These are phyloP conservation scores for Cabera pusaria DNA, from an alignment of 2,888 invertebrate genomes.

Conservation along the genomic window DNA sequence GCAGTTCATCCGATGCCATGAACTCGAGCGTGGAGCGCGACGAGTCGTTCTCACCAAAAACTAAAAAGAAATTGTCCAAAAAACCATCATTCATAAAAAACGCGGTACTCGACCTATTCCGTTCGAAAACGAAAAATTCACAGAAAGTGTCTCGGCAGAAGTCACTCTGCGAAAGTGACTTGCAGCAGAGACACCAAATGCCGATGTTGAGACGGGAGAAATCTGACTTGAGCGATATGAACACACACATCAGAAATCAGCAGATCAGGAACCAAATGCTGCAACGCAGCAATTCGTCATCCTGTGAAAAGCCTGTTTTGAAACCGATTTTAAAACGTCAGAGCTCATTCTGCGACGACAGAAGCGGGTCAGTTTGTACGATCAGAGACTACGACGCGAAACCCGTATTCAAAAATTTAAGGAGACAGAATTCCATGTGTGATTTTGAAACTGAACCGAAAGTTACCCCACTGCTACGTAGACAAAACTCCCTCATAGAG, in stretches of 20 bases:
- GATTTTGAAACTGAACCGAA: constrained; percentile 82
- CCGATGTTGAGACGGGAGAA: constrained; percentile 75
- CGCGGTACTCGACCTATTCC: constrained; percentile 79
- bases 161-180: constrained; percentile 76
- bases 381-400: constrained; percentile 75
- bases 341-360: constrained; percentile 77
- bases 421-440: constrained; percentile 78
- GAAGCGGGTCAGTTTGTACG: constrained; percentile 71
- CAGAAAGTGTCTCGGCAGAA: constrained; percentile 79
- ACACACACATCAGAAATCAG: constrained; percentile 69
- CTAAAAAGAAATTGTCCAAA: constrained; percentile 83
- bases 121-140: constrained; percentile 77
- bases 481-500: constrained; percentile 80
- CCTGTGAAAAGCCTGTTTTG: constrained; percentile 73
- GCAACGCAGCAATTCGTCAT: constrained; percentile 77
- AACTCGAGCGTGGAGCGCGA: constrained; percentile 79
- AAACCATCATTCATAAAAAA: constrained; percentile 82
- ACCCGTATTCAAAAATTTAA: constrained; percentile 63
- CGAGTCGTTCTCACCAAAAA: constrained; percentile 80
- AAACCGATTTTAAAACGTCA: constrained; percentile 78
- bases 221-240: constrained; percentile 71
- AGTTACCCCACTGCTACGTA: constrained; percentile 78
- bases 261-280: constrained; percentile 76
- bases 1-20: constrained; percentile 79
- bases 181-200: constrained; percentile 67